phyloP scores from a whole-genome alignment of 2,888 invertebrate species.

The Lissocephala sabroskyi region DNA sequence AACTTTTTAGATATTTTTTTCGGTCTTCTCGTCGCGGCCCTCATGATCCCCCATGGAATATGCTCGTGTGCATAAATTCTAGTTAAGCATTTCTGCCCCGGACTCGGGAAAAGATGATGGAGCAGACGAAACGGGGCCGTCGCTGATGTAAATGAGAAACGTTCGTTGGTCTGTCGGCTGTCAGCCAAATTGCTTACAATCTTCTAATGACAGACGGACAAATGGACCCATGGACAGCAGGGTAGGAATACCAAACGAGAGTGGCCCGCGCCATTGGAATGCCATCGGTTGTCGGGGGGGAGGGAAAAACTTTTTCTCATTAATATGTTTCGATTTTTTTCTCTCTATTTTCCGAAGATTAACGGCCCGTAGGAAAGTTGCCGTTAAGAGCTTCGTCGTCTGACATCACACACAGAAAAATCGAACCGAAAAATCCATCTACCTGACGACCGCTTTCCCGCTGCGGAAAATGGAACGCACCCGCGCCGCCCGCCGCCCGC shows the following conservation, averaged over 20 bases:
- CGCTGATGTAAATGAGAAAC: constrained; percentile 22
- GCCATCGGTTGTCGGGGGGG: too few relatives aligned
- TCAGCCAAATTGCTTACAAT: constrained; percentile 47
- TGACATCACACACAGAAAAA: too few relatives aligned
- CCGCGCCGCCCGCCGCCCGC: not conserved
- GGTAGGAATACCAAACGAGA: too few relatives aligned
- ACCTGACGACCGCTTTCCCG: constrained; percentile 28
- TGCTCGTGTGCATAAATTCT: constrained; percentile 57
- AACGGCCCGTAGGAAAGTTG: constrained; percentile 26
- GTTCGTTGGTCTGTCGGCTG: constrained; percentile 12
- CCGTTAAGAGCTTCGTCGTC: too few relatives aligned
- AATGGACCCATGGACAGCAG: too few relatives aligned
- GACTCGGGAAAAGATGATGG: constrained; percentile 1
- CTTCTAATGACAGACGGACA: constrained; percentile 52
- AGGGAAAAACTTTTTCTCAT: constrained; percentile 59
- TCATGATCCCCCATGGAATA: constrained; percentile 48
- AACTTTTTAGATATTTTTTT: constrained; percentile 42
- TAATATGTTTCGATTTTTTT: too few relatives aligned
- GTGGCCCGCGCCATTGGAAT: too few relatives aligned
- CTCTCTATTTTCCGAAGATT: constrained; percentile 55
- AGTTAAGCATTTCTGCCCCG: constrained; percentile 28
- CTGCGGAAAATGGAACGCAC: constrained; percentile 50
- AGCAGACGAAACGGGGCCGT: not conserved
- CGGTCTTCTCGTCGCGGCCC: constrained; percentile 16
- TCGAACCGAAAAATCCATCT: not conserved